Evolutionary conservation across 1,140 invertebrate genomes (phyloP).

Genomic region (Drosophila kanapiae): DNA sequence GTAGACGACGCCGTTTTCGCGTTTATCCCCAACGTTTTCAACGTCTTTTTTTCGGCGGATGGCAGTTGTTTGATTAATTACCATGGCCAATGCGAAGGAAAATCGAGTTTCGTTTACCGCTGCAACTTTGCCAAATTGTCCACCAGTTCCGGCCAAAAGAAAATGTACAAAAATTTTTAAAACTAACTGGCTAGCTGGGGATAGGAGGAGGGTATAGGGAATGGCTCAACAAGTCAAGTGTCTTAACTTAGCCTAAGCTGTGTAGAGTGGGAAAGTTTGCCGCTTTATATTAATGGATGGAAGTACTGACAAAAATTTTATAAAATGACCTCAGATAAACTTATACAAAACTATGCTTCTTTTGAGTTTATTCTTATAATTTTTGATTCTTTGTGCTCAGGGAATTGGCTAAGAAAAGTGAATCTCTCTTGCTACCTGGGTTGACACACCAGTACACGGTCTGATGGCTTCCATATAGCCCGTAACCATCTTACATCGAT

Average conservation of each 20-base stretch:
- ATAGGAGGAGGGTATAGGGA: constrained; percentile 12
- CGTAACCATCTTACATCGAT: constrained; percentile 74
- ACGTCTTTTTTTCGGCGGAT: constrained; percentile 44
- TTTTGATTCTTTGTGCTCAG: not conserved
- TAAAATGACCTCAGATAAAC: too few relatives aligned
- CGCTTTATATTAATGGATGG: not conserved
- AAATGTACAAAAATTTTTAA: constrained; percentile 29
- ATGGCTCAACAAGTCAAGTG: constrained; percentile 10
- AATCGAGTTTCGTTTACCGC: constrained; percentile 42
- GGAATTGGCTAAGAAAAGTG: constrained; percentile 11
- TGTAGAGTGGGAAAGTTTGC: constrained; percentile 13
- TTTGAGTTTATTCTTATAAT: not conserved
- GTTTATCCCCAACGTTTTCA: constrained; percentile 19
- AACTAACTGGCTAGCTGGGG: constrained; percentile 35
- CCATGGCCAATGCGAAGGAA: constrained; percentile 53
- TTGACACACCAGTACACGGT: constrained; percentile 32
- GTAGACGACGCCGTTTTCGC: constrained; percentile 13
- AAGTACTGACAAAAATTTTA: not conserved
- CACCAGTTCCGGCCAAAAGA: constrained; percentile 57
- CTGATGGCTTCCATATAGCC: constrained; percentile 49
- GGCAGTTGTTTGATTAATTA: constrained; percentile 76
- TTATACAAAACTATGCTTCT: not conserved
- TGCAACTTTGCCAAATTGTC: constrained; percentile 24
- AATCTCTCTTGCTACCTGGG: constrained; percentile 20
- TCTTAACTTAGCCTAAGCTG: not conserved